Evolutionary conservation across 2,113 vertebrate genomes (phyloP).

Genomic region (Pachypanchax playfairii): DNA sequence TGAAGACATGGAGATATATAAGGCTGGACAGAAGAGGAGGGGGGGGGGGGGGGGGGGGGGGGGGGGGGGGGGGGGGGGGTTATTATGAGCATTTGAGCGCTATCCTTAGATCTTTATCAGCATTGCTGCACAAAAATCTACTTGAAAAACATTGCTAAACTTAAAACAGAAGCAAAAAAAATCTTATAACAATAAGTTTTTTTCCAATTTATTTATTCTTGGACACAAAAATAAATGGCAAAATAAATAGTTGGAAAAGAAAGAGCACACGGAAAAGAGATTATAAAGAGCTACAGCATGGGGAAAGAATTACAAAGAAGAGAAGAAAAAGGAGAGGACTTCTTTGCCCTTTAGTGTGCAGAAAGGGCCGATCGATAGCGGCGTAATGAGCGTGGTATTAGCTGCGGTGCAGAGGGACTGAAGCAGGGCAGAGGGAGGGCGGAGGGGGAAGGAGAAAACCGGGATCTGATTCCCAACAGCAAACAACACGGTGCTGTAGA

Average conservation of each 20-base stretch:
- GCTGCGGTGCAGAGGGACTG: conserved; percentile 70
- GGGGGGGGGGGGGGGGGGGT: not conserved
- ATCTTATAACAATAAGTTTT: not conserved
- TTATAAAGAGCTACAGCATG: conserved; percentile 50
- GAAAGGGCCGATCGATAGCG: conserved; percentile 68
- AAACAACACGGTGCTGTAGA: conserved; percentile 68
- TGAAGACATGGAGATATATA: conserved; percentile 3
- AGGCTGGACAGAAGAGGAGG: not conserved
- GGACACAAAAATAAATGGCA: conserved; percentile 32
- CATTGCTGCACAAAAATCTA: conserved; percentile 6
- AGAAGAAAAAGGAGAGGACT: conserved; percentile 55
- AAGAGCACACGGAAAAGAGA: conserved; percentile 43
- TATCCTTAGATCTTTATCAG: conserved; percentile 21
- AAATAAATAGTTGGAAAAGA: conserved; percentile 21
- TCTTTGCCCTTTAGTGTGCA: conserved; percentile 68
- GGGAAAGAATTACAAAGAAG: conserved; percentile 56
- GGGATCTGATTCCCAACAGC: conserved; percentile 73
- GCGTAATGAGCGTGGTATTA: conserved; percentile 77
- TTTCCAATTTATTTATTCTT: conserved; percentile 33
- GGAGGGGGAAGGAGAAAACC: conserved; percentile 35
- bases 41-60: not conserved
- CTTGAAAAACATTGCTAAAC: too few species aligned
- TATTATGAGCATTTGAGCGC: conserved; percentile 5
- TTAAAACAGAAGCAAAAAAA: not conserved
- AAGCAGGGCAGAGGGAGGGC: conserved; percentile 54